These are phyloP conservation scores for Tinea pellionella DNA, from an alignment of 2,888 invertebrate genomes.

Conservation along the genomic window DNA sequence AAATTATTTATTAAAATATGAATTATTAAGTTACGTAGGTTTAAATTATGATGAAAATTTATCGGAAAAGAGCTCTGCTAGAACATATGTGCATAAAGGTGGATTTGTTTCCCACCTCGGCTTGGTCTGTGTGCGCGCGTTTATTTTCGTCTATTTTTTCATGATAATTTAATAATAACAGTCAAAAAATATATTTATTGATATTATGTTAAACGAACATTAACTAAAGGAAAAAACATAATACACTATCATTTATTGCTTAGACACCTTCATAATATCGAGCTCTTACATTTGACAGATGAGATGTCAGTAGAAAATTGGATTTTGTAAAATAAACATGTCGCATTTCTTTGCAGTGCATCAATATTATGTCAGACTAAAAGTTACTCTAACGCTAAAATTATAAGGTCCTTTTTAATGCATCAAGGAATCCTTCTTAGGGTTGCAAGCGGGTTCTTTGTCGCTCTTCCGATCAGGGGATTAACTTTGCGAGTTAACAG, in stretches of 20 bases:
- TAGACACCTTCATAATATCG: slow-evolving; percentile 33
- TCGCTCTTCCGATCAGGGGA: slow-evolving; percentile 28
- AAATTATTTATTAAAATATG: too few species aligned
- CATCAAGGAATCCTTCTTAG: background rate
- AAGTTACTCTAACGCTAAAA: slow-evolving; percentile 20
- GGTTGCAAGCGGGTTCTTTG: slow-evolving; percentile 20
- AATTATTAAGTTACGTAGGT: too few species aligned
- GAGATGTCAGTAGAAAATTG: slow-evolving; percentile 32
- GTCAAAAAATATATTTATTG: too few species aligned
- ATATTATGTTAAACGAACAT: too few species aligned
- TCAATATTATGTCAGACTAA: slow-evolving; percentile 15
- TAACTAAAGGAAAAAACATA: background rate
- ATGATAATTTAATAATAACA: too few species aligned
- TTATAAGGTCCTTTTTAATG: slow-evolving; percentile 17
- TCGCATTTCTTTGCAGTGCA: slow-evolving; percentile 18
- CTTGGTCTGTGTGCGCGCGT: too few species aligned
- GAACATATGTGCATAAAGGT: too few species aligned
- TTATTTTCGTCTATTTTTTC: too few species aligned
- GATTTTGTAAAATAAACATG: slow-evolving; percentile 30
- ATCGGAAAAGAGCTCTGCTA: too few species aligned
- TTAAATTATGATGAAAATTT: too few species aligned
- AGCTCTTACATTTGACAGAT: slow-evolving; percentile 46
- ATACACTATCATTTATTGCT: background rate
- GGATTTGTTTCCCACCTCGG: too few species aligned
- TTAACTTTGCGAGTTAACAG: slow-evolving; percentile 27